Percentiles rank a stretch among this genome's conserved stretches.
phyloP scores from a whole-genome alignment of 1,140 invertebrate species.

The Neomicropteryx cornuta region DNA sequence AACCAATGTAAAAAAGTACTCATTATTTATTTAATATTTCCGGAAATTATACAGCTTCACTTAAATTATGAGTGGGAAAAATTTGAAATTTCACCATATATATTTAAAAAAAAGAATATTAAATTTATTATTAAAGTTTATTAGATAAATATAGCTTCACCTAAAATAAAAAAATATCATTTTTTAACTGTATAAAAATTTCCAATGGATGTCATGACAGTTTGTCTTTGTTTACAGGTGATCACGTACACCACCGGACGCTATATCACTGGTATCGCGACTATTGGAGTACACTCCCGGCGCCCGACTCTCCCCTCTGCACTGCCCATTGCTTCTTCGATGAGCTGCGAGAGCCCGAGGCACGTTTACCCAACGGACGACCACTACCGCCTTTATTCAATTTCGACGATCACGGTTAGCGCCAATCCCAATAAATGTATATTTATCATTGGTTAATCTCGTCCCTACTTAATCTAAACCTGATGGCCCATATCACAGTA shows the following conservation, averaged over 20 bases:
- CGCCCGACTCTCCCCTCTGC: slow-evolving; percentile 76
- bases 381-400: slow-evolving; percentile 89
- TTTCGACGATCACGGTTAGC: slow-evolving; percentile 82
- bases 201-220: slow-evolving; percentile 2
- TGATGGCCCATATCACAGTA: background rate
- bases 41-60: no score
- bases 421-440: no score
- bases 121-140: background rate
- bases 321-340: slow-evolving; percentile 94
- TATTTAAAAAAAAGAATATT: slow-evolving; percentile 4
- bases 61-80: no score
- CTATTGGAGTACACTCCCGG: slow-evolving; percentile 91
- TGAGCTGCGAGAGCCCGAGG: slow-evolving; percentile 76
- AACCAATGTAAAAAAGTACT: no score
- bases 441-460: slow-evolving; percentile 3
- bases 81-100: no score
- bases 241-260: slow-evolving; percentile 86
- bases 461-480: background rate
- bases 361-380: slow-evolving; percentile 75
- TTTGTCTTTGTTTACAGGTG: slow-evolving; percentile 51
- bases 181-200: no score
- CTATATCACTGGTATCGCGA: slow-evolving; percentile 84
- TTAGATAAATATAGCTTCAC: no score
- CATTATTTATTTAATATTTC: no score
- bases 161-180: no score